Conservation (phyloP, 2,888 invertebrate species). For the Pinctada fucata region DNA sequence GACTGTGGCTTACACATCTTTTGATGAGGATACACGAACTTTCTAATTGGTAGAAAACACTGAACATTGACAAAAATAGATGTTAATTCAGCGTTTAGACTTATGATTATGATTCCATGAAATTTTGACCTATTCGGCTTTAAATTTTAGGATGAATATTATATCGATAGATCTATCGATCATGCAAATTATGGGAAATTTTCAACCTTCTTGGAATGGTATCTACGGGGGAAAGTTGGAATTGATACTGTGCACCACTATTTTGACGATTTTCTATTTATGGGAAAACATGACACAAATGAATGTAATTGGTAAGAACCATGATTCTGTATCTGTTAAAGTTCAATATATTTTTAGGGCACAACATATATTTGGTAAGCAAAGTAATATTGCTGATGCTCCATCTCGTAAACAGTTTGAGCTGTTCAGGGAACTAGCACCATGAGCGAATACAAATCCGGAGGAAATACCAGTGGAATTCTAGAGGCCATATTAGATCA, state of each 20-base stretch:
- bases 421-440: no score
- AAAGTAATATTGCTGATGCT: not conserved
- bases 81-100: constrained; percentile 9
- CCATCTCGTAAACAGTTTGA: no score
- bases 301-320: not conserved
- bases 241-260: no score
- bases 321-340: not conserved
- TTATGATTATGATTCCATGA: constrained; percentile 9
- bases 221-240: no score
- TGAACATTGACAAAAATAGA: constrained; percentile 10
- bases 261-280: constrained; percentile 24
- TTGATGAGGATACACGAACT: constrained; percentile 5
- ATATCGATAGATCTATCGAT: not conserved
- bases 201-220: no score
- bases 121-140: constrained; percentile 23
- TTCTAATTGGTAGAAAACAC: not conserved
- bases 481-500: no score
- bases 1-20: constrained; percentile 12
- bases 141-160: constrained; percentile 1
- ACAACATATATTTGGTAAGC: not conserved
- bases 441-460: not conserved
- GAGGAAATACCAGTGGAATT: no score
- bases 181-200: constrained; percentile 21
- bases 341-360: not conserved
- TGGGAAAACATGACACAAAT: no score